Evolutionary conservation across 2,797 vertebrate genomes (phyloP).

Genomic region (Holocentrus rufus): DNA sequence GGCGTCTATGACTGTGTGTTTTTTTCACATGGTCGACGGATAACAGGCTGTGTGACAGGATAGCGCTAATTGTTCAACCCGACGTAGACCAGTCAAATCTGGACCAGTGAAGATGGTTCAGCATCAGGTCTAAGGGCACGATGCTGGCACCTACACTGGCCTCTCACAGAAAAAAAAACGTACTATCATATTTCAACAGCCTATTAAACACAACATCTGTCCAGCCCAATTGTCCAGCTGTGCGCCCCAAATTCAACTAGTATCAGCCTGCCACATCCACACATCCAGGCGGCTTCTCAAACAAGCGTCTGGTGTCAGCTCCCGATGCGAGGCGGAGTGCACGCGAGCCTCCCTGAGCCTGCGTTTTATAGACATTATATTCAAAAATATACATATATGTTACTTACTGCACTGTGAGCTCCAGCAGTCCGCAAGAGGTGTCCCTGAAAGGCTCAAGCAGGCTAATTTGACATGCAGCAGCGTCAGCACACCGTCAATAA

Average conservation of each 20-base stretch:
- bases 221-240: slow-evolving; percentile 66
- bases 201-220: slow-evolving; percentile 53
- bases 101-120: slow-evolving; percentile 47
- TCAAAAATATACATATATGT: background rate
- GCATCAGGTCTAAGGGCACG: slow-evolving; percentile 6
- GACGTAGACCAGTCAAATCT: slow-evolving; percentile 75
- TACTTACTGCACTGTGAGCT: slow-evolving; percentile 79
- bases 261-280: slow-evolving; percentile 79
- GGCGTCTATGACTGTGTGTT: background rate
- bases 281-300: slow-evolving; percentile 40
- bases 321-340: slow-evolving; percentile 5
- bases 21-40: slow-evolving; percentile 24
- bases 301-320: slow-evolving; percentile 8
- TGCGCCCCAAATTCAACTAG: slow-evolving; percentile 75
- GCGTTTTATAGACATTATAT: background rate
- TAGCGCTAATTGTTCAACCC: slow-evolving; percentile 59
- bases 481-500: slow-evolving; percentile 31
- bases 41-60: slow-evolving; percentile 59
- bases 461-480: slow-evolving; percentile 71
- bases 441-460: slow-evolving; percentile 74
- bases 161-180: too few relatives aligned
- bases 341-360: background rate
- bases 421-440: slow-evolving; percentile 67
- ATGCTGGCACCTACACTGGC: background rate
- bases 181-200: background rate